Conservation (phyloP, 2,113 vertebrate species). For the Piaya cayana region DNA sequence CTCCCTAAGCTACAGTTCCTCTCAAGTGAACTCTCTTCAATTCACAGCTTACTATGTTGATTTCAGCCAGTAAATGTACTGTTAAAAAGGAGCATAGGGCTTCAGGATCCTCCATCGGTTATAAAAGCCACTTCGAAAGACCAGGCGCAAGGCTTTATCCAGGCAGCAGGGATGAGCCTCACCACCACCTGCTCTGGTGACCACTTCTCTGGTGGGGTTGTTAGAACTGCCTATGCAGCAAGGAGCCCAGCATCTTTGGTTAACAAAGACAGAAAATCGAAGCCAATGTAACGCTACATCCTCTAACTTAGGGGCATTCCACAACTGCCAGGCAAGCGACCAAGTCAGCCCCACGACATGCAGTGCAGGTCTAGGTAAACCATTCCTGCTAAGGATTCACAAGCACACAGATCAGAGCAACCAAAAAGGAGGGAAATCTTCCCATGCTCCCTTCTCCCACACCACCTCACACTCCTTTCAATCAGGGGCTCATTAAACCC, state of each 20-base stretch:
- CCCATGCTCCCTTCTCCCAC: background rate
- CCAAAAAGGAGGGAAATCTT: background rate
- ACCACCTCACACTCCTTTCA: background rate
- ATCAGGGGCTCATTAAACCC: background rate
- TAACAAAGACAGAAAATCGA: background rate
- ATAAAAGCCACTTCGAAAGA: background rate
- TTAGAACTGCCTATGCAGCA: background rate
- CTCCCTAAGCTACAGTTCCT: background rate
- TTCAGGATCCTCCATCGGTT: background rate
- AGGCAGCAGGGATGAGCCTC: background rate
- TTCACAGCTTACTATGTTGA: background rate
- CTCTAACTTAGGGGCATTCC: background rate
- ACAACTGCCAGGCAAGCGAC: background rate
- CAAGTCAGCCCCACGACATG: fast-evolving
- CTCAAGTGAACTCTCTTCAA: fast-evolving
- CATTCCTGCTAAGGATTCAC: background rate
- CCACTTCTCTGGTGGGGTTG: background rate
- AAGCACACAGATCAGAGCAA: background rate
- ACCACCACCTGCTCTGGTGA: background rate
- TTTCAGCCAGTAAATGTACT: background rate
- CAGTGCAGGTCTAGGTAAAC: fast-evolving
- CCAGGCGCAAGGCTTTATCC: background rate
- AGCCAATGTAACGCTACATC: background rate
- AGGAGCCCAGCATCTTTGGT: fast-evolving
- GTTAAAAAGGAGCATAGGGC: background rate